These are phyloP conservation scores for Labrus mixtus DNA, from an alignment of 2,113 vertebrate species.

Conservation along the genomic window DNA sequence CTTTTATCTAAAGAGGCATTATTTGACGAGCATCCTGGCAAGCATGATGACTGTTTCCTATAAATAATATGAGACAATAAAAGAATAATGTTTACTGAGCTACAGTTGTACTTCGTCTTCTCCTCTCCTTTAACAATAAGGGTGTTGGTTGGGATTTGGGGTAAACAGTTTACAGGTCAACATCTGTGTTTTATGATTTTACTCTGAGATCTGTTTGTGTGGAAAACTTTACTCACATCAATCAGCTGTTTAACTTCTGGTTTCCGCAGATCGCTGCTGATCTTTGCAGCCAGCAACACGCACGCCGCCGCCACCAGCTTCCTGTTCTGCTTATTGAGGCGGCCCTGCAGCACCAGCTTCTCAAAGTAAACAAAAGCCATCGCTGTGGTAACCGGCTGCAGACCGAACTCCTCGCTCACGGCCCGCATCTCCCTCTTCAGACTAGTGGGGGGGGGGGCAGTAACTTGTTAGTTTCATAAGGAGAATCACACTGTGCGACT, in stretches of 20 bases:
- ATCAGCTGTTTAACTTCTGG: slow-evolving; percentile 94
- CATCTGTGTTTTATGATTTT: background rate
- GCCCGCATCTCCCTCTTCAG: slow-evolving; percentile 96
- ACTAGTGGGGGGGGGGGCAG: slow-evolving; percentile 71
- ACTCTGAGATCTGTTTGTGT: too few species aligned
- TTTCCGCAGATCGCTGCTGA: slow-evolving; percentile 97
- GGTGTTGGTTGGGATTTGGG: too few species aligned
- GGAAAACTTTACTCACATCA: slow-evolving; percentile 87
- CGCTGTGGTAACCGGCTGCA: slow-evolving; percentile 94
- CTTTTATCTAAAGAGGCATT: too few species aligned
- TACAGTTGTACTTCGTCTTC: too few species aligned
- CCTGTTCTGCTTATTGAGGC: slow-evolving; percentile 98
- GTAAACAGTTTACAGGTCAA: too few species aligned
- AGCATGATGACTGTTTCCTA: too few species aligned
- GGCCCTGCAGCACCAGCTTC: slow-evolving; percentile 96
- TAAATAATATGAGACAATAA: too few species aligned
- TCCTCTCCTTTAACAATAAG: too few species aligned
- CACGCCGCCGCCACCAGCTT: slow-evolving; percentile 95
- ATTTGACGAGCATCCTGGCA: too few species aligned
- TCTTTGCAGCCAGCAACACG: slow-evolving; percentile 96
- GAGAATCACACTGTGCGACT: background rate
- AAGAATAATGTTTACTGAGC: too few species aligned
- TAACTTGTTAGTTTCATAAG: background rate
- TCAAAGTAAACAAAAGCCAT: slow-evolving; percentile 99
- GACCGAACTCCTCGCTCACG: slow-evolving; percentile 91